Conservation (phyloP, 2,797 vertebrate genomes). For the Danio choprae region DNA sequence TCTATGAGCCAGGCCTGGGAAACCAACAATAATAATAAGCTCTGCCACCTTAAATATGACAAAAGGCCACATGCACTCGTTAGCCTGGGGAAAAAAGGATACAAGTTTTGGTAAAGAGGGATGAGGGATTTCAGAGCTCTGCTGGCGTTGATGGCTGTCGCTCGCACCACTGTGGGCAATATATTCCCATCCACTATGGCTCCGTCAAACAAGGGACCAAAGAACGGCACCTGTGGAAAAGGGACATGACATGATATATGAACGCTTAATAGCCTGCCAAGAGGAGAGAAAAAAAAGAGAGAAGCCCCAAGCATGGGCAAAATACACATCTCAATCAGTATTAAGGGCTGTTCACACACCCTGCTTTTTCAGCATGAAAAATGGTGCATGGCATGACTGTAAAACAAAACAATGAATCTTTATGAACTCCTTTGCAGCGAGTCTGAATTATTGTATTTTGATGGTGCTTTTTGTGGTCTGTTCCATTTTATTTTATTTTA, state of each 20-base stretch:
- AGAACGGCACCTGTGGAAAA: slow-evolving; percentile 90
- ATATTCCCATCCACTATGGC: slow-evolving; percentile 97
- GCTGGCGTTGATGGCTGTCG: slow-evolving; percentile 98
- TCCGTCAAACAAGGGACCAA: slow-evolving; percentile 96
- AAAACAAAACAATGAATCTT: slow-evolving; percentile 8
- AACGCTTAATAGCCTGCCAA: neutral
- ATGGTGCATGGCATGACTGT: neutral
- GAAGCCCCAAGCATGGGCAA: neutral
- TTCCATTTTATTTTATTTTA: slow-evolving; percentile 1
- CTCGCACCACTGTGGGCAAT: slow-evolving; percentile 94
- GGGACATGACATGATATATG: slow-evolving; percentile 21
- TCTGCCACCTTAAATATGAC: slow-evolving; percentile 4
- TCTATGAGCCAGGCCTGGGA: slow-evolving; percentile 19
- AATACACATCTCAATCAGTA: slow-evolving; percentile 5
- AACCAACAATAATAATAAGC: slow-evolving; percentile 20
- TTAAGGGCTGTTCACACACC: slow-evolving; percentile 2
- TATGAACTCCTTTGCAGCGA: neutral
- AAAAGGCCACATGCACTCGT: neutral
- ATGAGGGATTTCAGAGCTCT: slow-evolving; percentile 96
- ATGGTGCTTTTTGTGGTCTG: neutral
- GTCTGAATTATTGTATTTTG: neutral
- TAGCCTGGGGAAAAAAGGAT: slow-evolving; percentile 81
- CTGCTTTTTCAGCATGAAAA: slow-evolving; percentile 15
- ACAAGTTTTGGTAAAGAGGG: slow-evolving; percentile 98
- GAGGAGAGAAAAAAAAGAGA: neutral